Evolutionary conservation across 2,797 vertebrate genomes (phyloP).

Genomic region (Sebastes variabilis): DNA sequence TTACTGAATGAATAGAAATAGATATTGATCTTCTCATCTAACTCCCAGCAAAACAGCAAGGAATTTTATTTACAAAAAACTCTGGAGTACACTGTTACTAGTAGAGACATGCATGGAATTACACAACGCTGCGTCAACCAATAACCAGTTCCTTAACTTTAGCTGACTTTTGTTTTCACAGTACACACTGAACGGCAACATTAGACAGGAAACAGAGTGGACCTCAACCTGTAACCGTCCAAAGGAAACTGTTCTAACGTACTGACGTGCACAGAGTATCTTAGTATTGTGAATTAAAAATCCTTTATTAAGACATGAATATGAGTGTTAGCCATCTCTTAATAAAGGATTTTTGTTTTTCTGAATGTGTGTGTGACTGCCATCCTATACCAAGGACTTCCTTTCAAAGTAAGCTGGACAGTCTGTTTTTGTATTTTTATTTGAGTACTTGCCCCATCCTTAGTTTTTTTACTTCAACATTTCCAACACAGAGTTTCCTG

Average conservation of each 20-base stretch:
- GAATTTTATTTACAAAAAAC: background rate
- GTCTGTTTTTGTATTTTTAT: too few species aligned
- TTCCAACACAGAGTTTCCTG: too few species aligned
- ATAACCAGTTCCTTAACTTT: background rate
- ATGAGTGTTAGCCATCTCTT: too few species aligned
- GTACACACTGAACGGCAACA: background rate
- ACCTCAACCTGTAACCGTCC: background rate
- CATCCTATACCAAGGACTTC: too few species aligned
- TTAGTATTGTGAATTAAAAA: background rate
- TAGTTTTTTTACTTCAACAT: too few species aligned
- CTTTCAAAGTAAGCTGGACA: too few species aligned
- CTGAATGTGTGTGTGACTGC: too few species aligned
- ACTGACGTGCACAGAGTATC: background rate
- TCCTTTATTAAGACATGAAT: too few species aligned
- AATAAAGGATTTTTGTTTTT: too few species aligned
- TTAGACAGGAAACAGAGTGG: background rate
- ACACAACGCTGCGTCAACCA: background rate
- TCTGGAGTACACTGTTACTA: background rate
- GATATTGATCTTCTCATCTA: background rate
- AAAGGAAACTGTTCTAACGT: background rate
- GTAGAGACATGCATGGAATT: background rate
- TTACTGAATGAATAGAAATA: background rate
- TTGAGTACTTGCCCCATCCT: too few species aligned
- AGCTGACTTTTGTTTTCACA: background rate
- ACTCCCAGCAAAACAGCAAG: background rate